Conservation (phyloP, 2,888 invertebrate genomes). For the Neuroscelio doddi region DNA sequence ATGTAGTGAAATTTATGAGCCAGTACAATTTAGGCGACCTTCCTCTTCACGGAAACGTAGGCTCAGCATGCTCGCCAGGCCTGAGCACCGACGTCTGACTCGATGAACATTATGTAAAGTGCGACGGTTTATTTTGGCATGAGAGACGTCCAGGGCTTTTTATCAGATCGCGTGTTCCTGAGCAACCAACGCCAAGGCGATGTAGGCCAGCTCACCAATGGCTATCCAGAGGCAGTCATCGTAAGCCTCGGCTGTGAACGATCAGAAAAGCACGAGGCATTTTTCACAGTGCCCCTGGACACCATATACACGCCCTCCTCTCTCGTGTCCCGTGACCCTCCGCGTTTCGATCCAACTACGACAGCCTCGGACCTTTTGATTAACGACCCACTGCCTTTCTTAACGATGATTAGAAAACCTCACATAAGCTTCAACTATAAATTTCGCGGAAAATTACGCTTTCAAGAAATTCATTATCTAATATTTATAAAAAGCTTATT, state of each 20-base stretch:
- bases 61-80: constrained; percentile 50
- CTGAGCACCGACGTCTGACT: constrained; percentile 48
- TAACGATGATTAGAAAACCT: too few relatives aligned
- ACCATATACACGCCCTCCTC: constrained; percentile 39
- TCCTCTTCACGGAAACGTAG: constrained; percentile 53
- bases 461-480: too few relatives aligned
- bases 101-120: constrained; percentile 67
- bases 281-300: constrained; percentile 55
- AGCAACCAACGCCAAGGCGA: constrained; percentile 56
- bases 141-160: constrained; percentile 58
- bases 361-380: constrained; percentile 41
- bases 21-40: constrained; percentile 24
- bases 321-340: constrained; percentile 38
- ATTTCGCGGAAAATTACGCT: too few relatives aligned
- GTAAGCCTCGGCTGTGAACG: constrained; percentile 51
- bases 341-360: constrained; percentile 33
- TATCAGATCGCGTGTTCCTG: constrained; percentile 69
- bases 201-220: constrained; percentile 60
- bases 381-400: constrained; percentile 39
- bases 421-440: neutral
- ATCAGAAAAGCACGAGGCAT: constrained; percentile 57
- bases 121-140: constrained; percentile 70
- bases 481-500: too few relatives aligned
- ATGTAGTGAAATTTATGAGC: constrained; percentile 4
- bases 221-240: constrained; percentile 50